phyloP scores from a whole-genome alignment of 1,140 invertebrate genomes.

The Cotesia vestalis region DNA sequence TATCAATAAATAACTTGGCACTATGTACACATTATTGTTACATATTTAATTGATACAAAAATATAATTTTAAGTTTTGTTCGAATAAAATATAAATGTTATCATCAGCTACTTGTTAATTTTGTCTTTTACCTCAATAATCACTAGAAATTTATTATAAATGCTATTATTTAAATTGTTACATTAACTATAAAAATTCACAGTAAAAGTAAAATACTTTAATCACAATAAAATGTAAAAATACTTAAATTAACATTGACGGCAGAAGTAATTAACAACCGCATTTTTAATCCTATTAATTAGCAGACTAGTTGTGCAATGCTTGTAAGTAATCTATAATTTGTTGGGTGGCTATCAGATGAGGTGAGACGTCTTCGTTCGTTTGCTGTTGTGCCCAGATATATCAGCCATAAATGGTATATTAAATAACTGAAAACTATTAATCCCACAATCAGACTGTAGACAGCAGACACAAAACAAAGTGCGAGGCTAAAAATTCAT shows the following conservation, averaged over 20 bases:
- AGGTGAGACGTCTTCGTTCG: constrained; percentile 49
- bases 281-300: constrained; percentile 38
- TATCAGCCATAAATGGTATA: constrained; percentile 60
- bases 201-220: not conserved
- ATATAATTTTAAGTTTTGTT: too few relatives aligned
- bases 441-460: constrained; percentile 60
- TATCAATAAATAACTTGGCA: too few relatives aligned
- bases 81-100: too few relatives aligned
- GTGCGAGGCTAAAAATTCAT: constrained; percentile 57
- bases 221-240: not conserved
- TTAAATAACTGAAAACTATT: constrained; percentile 55
- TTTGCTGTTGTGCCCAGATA: constrained; percentile 57
- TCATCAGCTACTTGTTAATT: too few relatives aligned
- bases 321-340: constrained; percentile 50
- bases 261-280: constrained; percentile 30
- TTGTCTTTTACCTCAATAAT: too few relatives aligned
- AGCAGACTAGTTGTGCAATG: constrained; percentile 54
- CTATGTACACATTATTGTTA: too few relatives aligned
- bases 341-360: constrained; percentile 42
- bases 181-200: too few relatives aligned
- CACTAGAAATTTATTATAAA: too few relatives aligned
- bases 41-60: too few relatives aligned
- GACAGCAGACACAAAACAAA: constrained; percentile 63
- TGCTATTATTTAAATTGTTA: too few relatives aligned
- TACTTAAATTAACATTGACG: not conserved